These are phyloP conservation scores for fruit fly (Drosophila melanogaster) DNA, from an alignment of 1,140 invertebrate genomes.

Conservation along the genomic window Release_6_plus_ISO1_MT NC_004354.4:18906001-18906500, in stretches of 20 bases:
- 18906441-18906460: constrained; percentile 49
- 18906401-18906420: constrained; percentile 21
- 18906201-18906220: background rate
- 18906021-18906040: background rate
- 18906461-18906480: constrained; percentile 2
- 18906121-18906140: constrained; percentile 82
- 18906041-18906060: too few species aligned
- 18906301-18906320: constrained; percentile 8
- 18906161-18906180: constrained; percentile 12
- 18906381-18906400: constrained; percentile 43
- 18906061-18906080: constrained; percentile 60
- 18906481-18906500: constrained; percentile 12
- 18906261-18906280: background rate
- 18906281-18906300: constrained; percentile 13
- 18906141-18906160: background rate
- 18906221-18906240: background rate
- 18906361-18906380: constrained; percentile 16
- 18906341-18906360: constrained; percentile 7
- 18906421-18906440: constrained; percentile 38
- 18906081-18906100: constrained; percentile 79
- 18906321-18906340: too few species aligned
- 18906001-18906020: background rate
- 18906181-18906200: background rate
- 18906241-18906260: too few species aligned
- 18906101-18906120: constrained; percentile 82